These are phyloP conservation scores for Papilio polytes DNA, from an alignment of 1,140 invertebrate species.

Conservation along the genomic window DNA sequence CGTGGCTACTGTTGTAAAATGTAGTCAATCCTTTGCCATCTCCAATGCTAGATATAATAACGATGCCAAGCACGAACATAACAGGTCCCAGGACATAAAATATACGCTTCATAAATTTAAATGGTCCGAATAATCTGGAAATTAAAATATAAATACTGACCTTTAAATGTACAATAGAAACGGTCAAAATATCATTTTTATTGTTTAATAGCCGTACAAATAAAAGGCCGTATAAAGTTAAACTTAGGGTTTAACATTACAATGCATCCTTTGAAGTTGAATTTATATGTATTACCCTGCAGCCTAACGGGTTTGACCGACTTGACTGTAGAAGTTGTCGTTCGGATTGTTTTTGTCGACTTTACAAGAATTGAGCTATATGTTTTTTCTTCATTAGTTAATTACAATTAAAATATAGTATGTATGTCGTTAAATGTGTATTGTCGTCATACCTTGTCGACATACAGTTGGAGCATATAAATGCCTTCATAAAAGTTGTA, in stretches of 20 bases:
- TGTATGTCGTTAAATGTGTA: background rate
- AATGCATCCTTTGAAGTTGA: too few species aligned
- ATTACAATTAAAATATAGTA: too few species aligned
- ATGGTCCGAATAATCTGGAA: constrained; percentile 77
- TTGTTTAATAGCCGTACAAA: too few species aligned
- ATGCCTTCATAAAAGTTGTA: constrained; percentile 29
- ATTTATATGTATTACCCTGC: background rate
- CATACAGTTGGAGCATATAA: constrained; percentile 12
- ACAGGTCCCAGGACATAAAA: constrained; percentile 59
- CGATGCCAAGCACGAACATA: constrained; percentile 51
- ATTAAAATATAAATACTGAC: constrained; percentile 41
- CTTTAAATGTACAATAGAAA: background rate
- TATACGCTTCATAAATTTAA: constrained; percentile 68
- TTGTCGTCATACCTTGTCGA: background rate
- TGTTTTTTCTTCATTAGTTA: too few species aligned
- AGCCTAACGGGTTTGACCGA: background rate
- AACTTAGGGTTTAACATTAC: too few species aligned
- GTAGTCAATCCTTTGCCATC: constrained; percentile 40
- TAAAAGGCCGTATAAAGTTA: too few species aligned
- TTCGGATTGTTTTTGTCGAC: too few species aligned
- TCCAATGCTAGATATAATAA: constrained; percentile 50
- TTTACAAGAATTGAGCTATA: too few species aligned
- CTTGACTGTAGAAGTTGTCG: too few species aligned
- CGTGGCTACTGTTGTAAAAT: constrained; percentile 47
- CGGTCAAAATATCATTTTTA: background rate